Percentiles rank a stretch among this genome's conserved stretches.
phyloP scores from a whole-genome alignment of 2,797 vertebrate genomes.

The Coluber constrictor region DNA sequence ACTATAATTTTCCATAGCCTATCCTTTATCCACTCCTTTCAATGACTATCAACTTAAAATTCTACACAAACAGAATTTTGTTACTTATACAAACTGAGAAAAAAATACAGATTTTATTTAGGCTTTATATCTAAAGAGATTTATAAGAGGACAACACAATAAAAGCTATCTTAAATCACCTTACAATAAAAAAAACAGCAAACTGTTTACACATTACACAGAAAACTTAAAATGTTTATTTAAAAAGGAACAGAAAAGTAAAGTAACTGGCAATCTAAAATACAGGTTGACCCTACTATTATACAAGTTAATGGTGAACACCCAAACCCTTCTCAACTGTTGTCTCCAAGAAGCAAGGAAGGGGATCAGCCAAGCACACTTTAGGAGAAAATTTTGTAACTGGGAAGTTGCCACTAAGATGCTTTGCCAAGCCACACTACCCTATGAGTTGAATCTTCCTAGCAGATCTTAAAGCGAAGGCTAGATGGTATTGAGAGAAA shows the following conservation, averaged over 20 bases:
- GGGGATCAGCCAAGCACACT: not conserved
- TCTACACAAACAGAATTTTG: not conserved
- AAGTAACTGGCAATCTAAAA: not conserved
- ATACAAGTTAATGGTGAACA: not conserved
- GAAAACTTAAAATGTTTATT: not conserved
- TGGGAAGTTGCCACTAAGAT: not conserved
- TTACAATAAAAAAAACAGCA: not conserved
- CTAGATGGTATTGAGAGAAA: not conserved
- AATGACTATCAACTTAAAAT: slow-evolving; percentile 25
- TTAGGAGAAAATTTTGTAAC: not conserved
- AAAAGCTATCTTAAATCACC: not conserved
- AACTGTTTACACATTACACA: not conserved
- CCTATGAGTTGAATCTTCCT: not conserved
- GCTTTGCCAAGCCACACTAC: not conserved
- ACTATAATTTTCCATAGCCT: slow-evolving; percentile 7
- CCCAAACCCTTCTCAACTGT: not conserved
- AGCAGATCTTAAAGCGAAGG: not conserved
- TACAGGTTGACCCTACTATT: not conserved
- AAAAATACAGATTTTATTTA: not conserved
- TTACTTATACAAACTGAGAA: not conserved
- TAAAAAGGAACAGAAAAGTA: not conserved
- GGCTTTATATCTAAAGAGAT: not conserved
- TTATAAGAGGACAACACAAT: not conserved
- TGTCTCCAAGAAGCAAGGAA: not conserved
- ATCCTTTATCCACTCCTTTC: not conserved